A percentile compares a stretch with the other conserved stretches of the same genome.
Evolutionary conservation across 2,113 vertebrate species (phyloP).

Genomic region (Hippolais icterina): DNA sequence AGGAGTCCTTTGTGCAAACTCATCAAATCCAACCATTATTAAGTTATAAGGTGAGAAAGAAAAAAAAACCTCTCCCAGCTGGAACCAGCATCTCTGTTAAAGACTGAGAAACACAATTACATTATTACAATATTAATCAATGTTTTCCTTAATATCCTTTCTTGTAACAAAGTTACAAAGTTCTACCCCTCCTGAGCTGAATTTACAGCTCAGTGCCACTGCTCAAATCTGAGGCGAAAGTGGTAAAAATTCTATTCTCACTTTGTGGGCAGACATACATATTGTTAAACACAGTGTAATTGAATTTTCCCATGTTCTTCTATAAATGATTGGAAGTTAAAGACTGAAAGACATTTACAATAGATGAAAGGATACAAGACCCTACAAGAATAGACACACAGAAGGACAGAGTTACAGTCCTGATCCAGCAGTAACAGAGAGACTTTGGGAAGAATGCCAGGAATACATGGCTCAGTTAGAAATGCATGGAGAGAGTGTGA

Average conservation of each 20-base stretch:
- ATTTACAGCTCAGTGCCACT: neutral
- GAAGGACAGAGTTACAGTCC: neutral
- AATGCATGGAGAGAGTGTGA: fast-evolving
- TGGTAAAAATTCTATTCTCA: neutral
- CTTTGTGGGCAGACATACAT: fast-evolving
- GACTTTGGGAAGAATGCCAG: neutral
- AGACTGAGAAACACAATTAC: neutral
- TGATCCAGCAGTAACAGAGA: neutral
- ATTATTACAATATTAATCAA: neutral
- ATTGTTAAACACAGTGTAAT: neutral
- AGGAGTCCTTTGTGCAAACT: neutral
- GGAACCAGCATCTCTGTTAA: neutral
- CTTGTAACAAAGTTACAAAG: neutral
- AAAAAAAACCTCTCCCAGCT: neutral
- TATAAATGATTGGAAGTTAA: neutral
- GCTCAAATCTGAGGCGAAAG: neutral
- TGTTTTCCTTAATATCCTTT: neutral
- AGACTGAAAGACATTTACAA: neutral
- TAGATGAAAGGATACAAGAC: neutral
- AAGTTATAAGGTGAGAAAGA: neutral
- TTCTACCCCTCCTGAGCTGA: neutral
- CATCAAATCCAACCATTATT: neutral
- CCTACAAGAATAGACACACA: neutral
- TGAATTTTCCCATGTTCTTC: neutral
- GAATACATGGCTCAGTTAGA: neutral